Evolutionary conservation across 2,888 invertebrate species (phyloP).

Genomic region (Euplagia quadripunctaria): DNA sequence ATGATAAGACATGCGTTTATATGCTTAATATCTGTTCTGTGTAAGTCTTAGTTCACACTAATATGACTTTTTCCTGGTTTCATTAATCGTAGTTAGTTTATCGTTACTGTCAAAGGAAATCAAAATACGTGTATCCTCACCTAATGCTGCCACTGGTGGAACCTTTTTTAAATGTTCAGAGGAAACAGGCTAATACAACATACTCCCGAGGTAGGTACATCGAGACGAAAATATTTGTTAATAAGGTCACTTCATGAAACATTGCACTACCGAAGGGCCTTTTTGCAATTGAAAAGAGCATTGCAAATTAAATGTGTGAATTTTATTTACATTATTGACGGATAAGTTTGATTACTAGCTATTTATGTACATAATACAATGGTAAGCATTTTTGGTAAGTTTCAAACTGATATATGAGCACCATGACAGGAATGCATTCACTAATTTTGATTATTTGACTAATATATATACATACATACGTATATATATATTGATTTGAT

Average conservation of each 20-base stretch:
- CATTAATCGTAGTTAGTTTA: no score
- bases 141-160: no score
- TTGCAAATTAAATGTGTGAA: not conserved
- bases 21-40: no score
- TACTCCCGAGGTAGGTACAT: not conserved
- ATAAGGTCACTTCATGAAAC: not conserved
- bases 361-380: constrained; percentile 19
- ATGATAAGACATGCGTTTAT: no score
- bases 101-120: no score
- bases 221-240: not conserved
- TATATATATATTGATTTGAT: no score
- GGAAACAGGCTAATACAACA: not conserved
- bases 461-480: no score
- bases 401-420: not conserved
- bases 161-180: no score
- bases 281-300: not conserved
- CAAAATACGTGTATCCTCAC: no score
- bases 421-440: not conserved
- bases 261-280: not conserved
- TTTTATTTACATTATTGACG: not conserved
- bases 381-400: constrained; percentile 32
- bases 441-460: not conserved
- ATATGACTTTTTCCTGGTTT: no score
- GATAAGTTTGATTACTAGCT: not conserved
- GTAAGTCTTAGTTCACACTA: no score